A percentile compares a stretch with the other conserved stretches of the same genome.
Conservation (phyloP, 2,113 vertebrate genomes). For the Oreochromis aureus region DNA sequence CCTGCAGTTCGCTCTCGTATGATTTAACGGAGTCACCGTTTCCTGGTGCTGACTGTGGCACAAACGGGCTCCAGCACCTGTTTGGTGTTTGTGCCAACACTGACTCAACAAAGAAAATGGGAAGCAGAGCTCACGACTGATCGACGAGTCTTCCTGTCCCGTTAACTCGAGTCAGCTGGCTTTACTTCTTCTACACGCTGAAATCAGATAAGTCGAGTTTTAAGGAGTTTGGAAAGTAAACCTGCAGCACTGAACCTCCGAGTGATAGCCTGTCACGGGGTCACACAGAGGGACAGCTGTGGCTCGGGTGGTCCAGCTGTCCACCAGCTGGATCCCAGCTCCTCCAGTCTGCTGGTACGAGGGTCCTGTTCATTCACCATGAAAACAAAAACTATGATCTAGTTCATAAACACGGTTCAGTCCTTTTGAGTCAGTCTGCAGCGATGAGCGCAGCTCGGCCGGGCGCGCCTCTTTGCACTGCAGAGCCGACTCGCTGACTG, state of each 20-base stretch:
- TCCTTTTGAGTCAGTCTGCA: too few species aligned
- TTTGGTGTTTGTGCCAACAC: background rate
- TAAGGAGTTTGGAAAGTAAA: background rate
- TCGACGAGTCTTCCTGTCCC: background rate
- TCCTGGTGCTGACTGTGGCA: background rate
- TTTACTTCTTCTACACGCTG: rapidly evolving
- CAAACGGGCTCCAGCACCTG: background rate
- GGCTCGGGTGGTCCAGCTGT: background rate
- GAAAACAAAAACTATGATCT: too few species aligned
- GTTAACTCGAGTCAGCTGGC: background rate
- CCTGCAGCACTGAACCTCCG: too few species aligned
- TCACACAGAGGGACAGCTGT: too few species aligned
- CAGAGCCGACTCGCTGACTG: background rate
- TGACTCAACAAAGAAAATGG: background rate
- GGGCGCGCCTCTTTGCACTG: rapidly evolving
- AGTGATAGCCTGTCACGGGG: too few species aligned
- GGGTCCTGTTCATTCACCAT: too few species aligned
- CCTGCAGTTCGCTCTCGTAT: background rate
- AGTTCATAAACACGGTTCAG: too few species aligned
- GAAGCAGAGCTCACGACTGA: background rate
- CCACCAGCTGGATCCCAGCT: too few species aligned
- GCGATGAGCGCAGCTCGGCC: too few species aligned
- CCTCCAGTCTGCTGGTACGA: too few species aligned
- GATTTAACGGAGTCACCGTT: background rate
- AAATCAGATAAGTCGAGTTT: background rate